Base-by-base conservation (phyloP, 1,140 invertebrate species). In the Leptestheria dahalacensis region DNA sequence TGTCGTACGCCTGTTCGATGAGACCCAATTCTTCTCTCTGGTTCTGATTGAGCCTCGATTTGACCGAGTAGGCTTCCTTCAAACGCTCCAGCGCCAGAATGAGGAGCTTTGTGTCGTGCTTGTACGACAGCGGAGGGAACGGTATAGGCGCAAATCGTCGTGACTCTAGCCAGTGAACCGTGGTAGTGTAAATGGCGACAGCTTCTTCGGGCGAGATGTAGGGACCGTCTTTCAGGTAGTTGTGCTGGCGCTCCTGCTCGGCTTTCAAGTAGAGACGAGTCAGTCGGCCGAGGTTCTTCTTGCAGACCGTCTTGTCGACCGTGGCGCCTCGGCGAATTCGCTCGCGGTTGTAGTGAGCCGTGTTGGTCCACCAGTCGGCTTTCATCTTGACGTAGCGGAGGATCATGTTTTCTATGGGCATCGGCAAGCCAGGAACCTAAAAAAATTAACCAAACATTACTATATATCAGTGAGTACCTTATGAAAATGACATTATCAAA, bases 291-390 rank as follows among this genome's bases (percentile, higher is more conserved):
- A 99, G 78, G 77, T 99, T 99, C 75, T 99, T 99, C 72, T 99
- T 99, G 72, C 96, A 99, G 0, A 99, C 97, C 1, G 97, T 99
- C 73, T 99, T 99, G 71, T 99, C 96, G 20, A 99, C 95, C 1
- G 91, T 95, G 18, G 90, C 91, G 41, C 91, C 91, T 61, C 90
- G 79, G 1, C 91, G 78, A 48, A 96, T 94, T 65, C 97, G 78
- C 73, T 99, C 97, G 24, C 97, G 80, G 75, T 99, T 99, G 72
- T 99, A 99, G 75, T 99, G 97, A 1, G 96, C 96, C 0, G 97
- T 99, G 72, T 99, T 99, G 0, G 97, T 99, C 97, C 97, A 99
- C 97, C 97, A 99, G 73, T 99, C 97, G 0, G 97, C 96, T 72
- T 99, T 99, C 84, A 98, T 98, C 73, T 99, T 99, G 0, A 99